These are phyloP conservation scores for Labroides dimidiatus DNA, from an alignment of 2,797 vertebrate genomes.

Conservation along the genomic window DNA sequence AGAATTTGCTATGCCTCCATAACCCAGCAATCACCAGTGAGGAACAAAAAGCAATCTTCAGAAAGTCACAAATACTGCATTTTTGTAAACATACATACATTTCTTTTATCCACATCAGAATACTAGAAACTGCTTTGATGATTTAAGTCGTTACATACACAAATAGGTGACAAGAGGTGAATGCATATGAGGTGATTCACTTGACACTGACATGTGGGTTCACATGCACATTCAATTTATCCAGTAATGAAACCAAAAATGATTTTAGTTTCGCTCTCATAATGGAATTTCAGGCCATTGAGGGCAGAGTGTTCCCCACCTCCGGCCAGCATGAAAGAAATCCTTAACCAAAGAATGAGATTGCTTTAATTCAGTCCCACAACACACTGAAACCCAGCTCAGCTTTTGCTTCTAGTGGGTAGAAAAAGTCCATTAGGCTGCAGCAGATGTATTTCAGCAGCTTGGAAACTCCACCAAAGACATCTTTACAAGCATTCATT, in stretches of 20 bases:
- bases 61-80: conserved; percentile 64
- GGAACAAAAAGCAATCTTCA: conserved; percentile 83
- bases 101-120: conserved; percentile 62
- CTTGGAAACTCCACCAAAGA: conserved; percentile 64
- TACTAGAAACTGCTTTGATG: conserved; percentile 69
- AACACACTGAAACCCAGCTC: conserved; percentile 47
- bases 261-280: conserved; percentile 51
- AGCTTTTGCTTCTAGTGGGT: conserved; percentile 45
- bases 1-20: conserved; percentile 75
- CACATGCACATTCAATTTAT: conserved; percentile 43
- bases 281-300: conserved; percentile 50
- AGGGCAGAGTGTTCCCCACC: conserved; percentile 41
- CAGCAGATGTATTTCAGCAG: conserved; percentile 67
- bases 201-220: conserved; percentile 38
- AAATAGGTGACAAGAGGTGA: conserved; percentile 35
- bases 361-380: conserved; percentile 62
- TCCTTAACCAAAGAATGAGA: conserved; percentile 55
- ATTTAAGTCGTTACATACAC: conserved; percentile 55
- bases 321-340: conserved; percentile 55
- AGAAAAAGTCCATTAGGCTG: conserved; percentile 64
- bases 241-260: conserved; percentile 41
- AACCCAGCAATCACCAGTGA: conserved; percentile 74
- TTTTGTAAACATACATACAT: conserved; percentile 60
- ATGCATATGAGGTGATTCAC: conserved; percentile 42
- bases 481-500: conserved; percentile 74